Evolutionary conservation across 2,888 invertebrate species (phyloP).

Genomic region (Linnaemya tessellans): DNA sequence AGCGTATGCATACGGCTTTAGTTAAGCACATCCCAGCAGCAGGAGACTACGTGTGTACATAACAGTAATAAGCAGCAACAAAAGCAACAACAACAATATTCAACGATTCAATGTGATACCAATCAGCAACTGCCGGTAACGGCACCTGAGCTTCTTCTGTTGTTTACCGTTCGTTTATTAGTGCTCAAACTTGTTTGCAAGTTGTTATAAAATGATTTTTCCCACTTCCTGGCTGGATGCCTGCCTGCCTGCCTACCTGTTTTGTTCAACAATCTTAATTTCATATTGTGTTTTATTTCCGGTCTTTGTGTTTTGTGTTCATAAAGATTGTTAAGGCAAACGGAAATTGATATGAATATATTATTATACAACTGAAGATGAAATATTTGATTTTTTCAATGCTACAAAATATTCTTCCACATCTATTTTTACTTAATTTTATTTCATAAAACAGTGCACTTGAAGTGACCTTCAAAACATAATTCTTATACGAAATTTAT

Average conservation of each 20-base stretch:
- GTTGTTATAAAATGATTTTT: background rate
- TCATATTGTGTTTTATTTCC: background rate
- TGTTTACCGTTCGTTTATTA: background rate
- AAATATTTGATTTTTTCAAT: background rate
- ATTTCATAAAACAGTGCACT: too few relatives aligned
- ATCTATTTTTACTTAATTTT: too few relatives aligned
- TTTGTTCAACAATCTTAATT: slow-evolving; percentile 5
- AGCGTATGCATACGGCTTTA: background rate
- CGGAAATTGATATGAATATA: background rate
- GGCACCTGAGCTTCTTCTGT: background rate
- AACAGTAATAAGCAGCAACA: background rate
- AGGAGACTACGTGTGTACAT: background rate
- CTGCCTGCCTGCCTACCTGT: background rate
- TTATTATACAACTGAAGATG: background rate
- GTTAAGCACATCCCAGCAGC: background rate
- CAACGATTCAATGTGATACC: slow-evolving; percentile 46
- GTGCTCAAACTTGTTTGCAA: background rate
- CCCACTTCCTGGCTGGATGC: background rate
- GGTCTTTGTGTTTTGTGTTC: background rate
- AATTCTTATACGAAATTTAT: too few relatives aligned
- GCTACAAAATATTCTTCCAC: too few relatives aligned
- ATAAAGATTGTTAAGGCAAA: background rate
- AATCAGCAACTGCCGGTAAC: slow-evolving; percentile 16
- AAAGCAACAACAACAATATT: background rate
- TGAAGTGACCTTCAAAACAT: too few relatives aligned